Base-by-base conservation (phyloP, 2,888 invertebrate species). In the Aphodius sticticus region DNA sequence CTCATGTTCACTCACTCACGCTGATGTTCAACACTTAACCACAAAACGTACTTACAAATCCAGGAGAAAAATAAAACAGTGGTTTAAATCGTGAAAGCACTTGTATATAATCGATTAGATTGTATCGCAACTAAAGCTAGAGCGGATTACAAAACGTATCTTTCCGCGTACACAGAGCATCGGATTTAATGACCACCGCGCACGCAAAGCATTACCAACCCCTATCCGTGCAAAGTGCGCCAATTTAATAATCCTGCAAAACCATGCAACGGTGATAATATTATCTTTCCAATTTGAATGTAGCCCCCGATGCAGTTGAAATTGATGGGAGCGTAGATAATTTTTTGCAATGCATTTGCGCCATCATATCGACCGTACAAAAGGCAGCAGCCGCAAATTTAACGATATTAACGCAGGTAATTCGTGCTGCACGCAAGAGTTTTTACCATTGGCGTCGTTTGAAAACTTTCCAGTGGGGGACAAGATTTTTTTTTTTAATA, bases 141-240 rank as follows among this genome's bases (percentile, higher is more conserved):
- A 53, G 4, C 53, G 12, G 12, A 53, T 53, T 70, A 74, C 74
- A 74, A 74, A 74, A 74, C 74, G 74, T 26, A 36, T 71, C 35
- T 53, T 53, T 53, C 53, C 53, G 53, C 53, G 53, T 53, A 53
- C 53, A 53, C 2, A 2, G 53, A 26, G 12, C n/a, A 70, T 16
- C 9, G 36, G 36, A 74, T 74, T 74, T 74, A 74, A 74, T 35
- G 74, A n/a, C 74, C 35, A 74, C 6, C 12, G 37, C 6, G 36
- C 74, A 74, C 74, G 74, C 74, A 35, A 74, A 2, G 70, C 7
- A 12, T 53, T 9, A 9, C 53, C 53, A 5, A 53, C 53, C 53
- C 53, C 53, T 1, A 53, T 53, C 12, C 53, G 53, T 53, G 53
- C 9, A 53, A 53, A 53, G 53, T 53, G 53, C 53, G 53, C 53